These are phyloP conservation scores for Diploptera punctata DNA, from an alignment of 2,888 invertebrate genomes.

Conservation along the genomic window DNA sequence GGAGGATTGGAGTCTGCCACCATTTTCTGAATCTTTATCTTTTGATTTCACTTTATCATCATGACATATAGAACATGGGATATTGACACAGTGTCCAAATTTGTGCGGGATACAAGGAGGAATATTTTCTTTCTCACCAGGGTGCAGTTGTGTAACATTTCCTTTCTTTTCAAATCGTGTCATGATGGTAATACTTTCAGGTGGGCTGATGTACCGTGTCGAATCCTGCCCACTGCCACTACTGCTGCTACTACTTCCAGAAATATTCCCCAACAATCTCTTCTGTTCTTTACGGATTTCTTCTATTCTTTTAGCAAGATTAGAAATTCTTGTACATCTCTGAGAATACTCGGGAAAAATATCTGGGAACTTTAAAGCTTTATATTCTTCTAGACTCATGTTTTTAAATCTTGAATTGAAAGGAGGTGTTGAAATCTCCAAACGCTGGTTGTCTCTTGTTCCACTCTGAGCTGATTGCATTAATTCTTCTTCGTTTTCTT, in stretches of 20 bases:
- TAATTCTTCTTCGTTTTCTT: no score
- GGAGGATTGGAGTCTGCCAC: no score
- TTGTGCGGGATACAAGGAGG: no score
- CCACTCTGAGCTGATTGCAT: no score
- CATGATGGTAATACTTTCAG: neutral
- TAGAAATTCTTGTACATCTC: slow-evolving; percentile 8
- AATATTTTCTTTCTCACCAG: no score
- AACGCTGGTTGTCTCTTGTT: neutral
- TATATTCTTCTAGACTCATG: slow-evolving; percentile 6
- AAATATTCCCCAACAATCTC: neutral
- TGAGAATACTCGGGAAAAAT: neutral
- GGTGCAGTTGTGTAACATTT: no score
- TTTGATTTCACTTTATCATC: no score
- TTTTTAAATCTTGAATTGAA: neutral
- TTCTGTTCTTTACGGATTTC: neutral
- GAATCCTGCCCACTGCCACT: slow-evolving; percentile 9
- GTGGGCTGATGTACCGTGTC: slow-evolving; percentile 12
- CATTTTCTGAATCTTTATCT: no score
- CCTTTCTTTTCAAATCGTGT: no score
- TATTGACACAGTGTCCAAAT: no score
- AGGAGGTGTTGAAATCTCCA: neutral
- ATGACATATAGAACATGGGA: no score
- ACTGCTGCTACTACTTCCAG: neutral
- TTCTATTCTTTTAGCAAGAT: slow-evolving; percentile 13
- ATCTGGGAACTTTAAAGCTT: neutral